Percentiles rank a stretch among this genome's conserved stretches.
phyloP scores from a whole-genome alignment of 23 tunicate species.

The Styela plicata region DNA sequence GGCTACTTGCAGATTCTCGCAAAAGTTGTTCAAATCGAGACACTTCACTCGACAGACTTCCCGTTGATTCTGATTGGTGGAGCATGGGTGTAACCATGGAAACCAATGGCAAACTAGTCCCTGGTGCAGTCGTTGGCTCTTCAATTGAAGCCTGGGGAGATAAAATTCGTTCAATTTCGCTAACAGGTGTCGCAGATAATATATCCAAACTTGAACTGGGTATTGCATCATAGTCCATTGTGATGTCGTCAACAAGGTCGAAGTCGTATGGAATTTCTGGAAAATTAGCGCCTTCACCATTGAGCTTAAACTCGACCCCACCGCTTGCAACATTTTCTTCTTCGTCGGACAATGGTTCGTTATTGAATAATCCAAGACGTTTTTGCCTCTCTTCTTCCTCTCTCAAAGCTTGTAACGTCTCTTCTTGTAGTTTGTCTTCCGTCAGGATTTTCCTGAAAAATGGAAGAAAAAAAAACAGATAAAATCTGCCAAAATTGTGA shows the following conservation, averaged over 20 bases:
- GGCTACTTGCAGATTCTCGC: not conserved
- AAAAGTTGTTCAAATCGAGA: not conserved
- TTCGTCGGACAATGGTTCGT: not conserved
- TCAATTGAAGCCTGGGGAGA: not conserved
- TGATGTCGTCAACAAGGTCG: constrained; percentile 1
- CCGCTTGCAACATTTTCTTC: too few relatives aligned
- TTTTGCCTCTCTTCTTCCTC: constrained; percentile 71
- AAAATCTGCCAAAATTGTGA: not conserved
- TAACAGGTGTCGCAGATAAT: not conserved
- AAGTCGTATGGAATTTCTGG: constrained; percentile 17
- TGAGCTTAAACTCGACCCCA: not conserved
- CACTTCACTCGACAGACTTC: not conserved
- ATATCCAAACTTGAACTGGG: constrained; percentile 8
- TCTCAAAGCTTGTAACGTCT: constrained; percentile 61
- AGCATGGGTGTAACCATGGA: constrained; percentile 1
- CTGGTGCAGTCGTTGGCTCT: not conserved
- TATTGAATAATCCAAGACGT: constrained; percentile 42
- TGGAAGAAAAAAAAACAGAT: not conserved
- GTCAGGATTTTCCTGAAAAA: constrained; percentile 64
- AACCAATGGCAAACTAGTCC: not conserved
- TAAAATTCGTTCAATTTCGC: not conserved
- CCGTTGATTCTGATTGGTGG: not conserved
- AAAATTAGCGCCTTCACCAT: not conserved
- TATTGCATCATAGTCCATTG: constrained; percentile 10
- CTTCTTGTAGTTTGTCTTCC: constrained; percentile 58